Conservation (phyloP, 2,888 invertebrate genomes). For the Erpobdella octoculata region DNA sequence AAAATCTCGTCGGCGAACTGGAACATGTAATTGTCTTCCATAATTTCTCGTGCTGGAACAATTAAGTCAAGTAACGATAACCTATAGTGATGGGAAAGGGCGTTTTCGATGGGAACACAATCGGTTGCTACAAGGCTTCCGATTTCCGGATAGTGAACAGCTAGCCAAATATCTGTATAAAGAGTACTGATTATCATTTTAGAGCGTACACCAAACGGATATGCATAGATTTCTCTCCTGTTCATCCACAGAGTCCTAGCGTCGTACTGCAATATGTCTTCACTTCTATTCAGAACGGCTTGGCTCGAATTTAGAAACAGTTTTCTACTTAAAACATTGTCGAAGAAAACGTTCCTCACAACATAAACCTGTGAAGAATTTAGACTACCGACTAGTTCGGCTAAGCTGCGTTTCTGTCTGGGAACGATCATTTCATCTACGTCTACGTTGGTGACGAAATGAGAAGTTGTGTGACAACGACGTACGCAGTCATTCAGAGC, state of each 20-base stretch:
- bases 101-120: no score
- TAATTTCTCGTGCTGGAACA: no score
- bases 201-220: conserved; percentile 67
- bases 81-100: conserved; percentile 36
- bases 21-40: conserved; percentile 5
- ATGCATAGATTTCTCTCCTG: conserved; percentile 69
- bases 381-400: not conserved
- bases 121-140: conserved; percentile 27
- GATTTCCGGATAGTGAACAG: conserved; percentile 47
- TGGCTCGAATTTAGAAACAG: conserved; percentile 26
- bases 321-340: conserved; percentile 72
- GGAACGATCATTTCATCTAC: conserved; percentile 36
- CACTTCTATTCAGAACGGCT: conserved; percentile 29
- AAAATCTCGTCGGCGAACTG: not conserved
- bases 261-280: not conserved
- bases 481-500: conserved; percentile 37
- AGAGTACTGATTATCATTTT: conserved; percentile 80
- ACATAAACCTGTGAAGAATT: conserved; percentile 81
- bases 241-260: conserved; percentile 57
- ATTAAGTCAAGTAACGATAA: no score
- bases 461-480: conserved; percentile 30
- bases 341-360: conserved; percentile 78
- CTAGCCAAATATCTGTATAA: conserved; percentile 74
- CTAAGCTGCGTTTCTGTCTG: not conserved
- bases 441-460: conserved; percentile 35